Conservation (phyloP, 1,140 invertebrate genomes). For the Neoseiulus cucumeris region DNA sequence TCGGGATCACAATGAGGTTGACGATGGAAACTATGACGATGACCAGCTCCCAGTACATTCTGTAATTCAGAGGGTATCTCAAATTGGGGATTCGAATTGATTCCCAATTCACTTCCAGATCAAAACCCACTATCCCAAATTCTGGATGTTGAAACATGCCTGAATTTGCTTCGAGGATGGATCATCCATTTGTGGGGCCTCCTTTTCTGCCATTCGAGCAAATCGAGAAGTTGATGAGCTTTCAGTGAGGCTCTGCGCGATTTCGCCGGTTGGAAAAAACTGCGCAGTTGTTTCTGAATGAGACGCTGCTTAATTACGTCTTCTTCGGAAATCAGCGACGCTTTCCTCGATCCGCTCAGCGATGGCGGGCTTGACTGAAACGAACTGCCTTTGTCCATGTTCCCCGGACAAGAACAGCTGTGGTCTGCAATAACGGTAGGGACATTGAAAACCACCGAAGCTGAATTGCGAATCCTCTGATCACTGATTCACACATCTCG, state of each 20-base stretch:
- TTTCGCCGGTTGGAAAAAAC: neutral
- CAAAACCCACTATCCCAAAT: no score
- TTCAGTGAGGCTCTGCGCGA: neutral
- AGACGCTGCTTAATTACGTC: neutral
- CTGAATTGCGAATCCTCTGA: neutral
- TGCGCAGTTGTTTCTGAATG: neutral
- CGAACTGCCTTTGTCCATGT: neutral
- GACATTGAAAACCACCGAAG: neutral
- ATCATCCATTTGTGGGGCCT: neutral
- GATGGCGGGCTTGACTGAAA: neutral
- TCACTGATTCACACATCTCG: neutral
- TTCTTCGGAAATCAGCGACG: slow-evolving; percentile 3
- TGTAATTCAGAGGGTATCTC: neutral
- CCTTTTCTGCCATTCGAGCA: neutral
- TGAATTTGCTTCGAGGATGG: neutral
- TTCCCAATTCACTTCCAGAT: no score
- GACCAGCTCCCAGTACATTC: neutral
- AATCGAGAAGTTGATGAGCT: neutral
- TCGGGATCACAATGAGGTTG: neutral
- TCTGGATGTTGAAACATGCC: neutral
- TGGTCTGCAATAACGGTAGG: neutral
- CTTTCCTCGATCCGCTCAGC: neutral
- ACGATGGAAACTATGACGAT: neutral
- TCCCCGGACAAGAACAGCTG: slow-evolving; percentile 4
- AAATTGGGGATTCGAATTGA: no score